Base-by-base conservation (phyloP, 2,797 vertebrate genomes). In the Stomatorhinus walkeri region DNA sequence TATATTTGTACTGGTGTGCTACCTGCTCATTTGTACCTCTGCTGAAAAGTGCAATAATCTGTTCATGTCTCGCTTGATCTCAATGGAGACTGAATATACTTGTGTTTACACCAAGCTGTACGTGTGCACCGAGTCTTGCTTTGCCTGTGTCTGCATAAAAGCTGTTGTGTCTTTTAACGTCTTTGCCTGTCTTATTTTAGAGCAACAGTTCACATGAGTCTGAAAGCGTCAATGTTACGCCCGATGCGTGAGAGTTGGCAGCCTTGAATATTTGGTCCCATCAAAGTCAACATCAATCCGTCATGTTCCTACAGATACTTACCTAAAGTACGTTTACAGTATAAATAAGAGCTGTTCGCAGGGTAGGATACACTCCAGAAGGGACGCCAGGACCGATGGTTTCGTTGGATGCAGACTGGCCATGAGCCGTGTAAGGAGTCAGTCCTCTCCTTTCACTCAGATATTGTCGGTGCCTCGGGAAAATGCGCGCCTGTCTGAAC, bases 31-130 rank as follows among this genome's bases (percentile, higher is more conserved):
- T 10, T 10, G 3, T 4, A 51, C 12, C 8, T 51, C 2, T 28
- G 49, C 46, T 85, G 46, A 40, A n/a, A 85, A 52, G 83, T 85
- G 83, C 83, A 51, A 85, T 51, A 51, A 51, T 85, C 46, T 52
- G 22, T 43, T 79, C 32, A 24, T 2, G 36, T 43, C 32, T 79
- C 2, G 16, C 16, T 40, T 76, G 8, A 40, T 76, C 12, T 76
- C 32, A 43, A 40, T 40, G 72, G 12, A 76, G 32, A 76, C 72
- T 76, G 36, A 76, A 76, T 76, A 76, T 76, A 40, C 72, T 76
- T 10, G 32, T 76, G 72, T 79, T 79, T 79, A 79, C 72, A 79
- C 72, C 46, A 52, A 32, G 46, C 83, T 85, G 46, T 52, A 24
- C 49, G 8, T 14, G 49, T 85, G 83, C 22, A 52, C 46, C 14